phyloP scores from a whole-genome alignment of 2,113 vertebrate species.

The Eurypyga helias region DNA sequence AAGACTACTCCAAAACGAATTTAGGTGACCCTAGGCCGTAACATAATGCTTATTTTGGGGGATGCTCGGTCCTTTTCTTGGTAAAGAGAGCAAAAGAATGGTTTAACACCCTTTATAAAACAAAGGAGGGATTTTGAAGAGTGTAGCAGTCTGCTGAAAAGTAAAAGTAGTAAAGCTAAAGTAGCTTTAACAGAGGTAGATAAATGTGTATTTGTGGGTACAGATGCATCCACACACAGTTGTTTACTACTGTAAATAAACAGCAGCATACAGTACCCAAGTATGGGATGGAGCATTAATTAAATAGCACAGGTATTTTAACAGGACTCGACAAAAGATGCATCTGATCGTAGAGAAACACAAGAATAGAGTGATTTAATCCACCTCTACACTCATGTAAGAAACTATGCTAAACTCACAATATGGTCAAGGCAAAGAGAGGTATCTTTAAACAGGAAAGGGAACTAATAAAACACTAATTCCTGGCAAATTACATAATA shows the following conservation, averaged over 20 bases:
- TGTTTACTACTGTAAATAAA: background rate
- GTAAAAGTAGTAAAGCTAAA: background rate
- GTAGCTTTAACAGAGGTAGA: background rate
- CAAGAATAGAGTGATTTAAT: background rate
- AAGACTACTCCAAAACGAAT: background rate
- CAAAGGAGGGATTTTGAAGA: background rate
- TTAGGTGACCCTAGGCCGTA: background rate
- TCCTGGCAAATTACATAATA: background rate
- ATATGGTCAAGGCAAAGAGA: background rate
- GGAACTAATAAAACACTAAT: background rate
- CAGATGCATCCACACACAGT: background rate
- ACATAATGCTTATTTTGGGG: background rate
- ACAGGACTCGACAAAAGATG: background rate
- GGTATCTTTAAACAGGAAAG: background rate
- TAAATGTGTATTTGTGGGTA: background rate
- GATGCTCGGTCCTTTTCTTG: background rate
- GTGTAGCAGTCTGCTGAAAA: background rate
- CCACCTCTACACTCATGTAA: background rate
- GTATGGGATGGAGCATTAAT: background rate
- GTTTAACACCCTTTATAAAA: background rate
- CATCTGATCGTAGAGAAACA: background rate
- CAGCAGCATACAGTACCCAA: background rate
- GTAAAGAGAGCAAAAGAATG: background rate
- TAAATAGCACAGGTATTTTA: background rate
- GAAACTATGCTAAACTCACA: rapidly evolving